Conservation (phyloP, 2,113 vertebrate genomes). For the Leptocoma aspasia region DNA sequence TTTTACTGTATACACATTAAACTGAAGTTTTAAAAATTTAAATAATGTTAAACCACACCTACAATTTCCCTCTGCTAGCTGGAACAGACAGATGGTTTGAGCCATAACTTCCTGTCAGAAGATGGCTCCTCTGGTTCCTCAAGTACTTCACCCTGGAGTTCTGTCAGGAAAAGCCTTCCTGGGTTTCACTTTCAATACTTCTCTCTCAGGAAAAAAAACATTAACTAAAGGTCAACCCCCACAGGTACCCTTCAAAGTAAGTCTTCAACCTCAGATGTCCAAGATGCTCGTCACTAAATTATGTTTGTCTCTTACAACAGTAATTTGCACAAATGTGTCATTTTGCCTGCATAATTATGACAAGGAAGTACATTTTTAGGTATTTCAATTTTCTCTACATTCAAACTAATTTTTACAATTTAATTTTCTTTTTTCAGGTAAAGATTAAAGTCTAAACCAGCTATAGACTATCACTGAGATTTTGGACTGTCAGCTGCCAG, state of each 20-base stretch:
- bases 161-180: neutral
- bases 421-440: slow-evolving; percentile 47
- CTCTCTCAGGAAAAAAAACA: neutral
- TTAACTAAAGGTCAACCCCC: neutral
- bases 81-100: neutral
- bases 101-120: neutral
- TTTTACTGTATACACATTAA: slow-evolving; percentile 7
- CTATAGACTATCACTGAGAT: slow-evolving; percentile 6
- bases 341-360: neutral
- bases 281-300: neutral
- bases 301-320: neutral
- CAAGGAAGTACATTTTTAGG: neutral
- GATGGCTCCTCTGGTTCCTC: neutral
- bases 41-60: neutral
- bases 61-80: neutral
- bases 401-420: slow-evolving; percentile 29
- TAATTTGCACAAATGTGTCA: neutral
- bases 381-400: neutral
- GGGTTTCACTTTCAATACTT: neutral
- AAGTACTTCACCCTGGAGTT: neutral
- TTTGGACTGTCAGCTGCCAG: slow-evolving; percentile 6
- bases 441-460: neutral
- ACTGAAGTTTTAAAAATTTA: neutral
- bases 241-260: neutral
- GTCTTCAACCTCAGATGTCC: neutral